Conservation (phyloP, 2,888 invertebrate species). For the Sinohyriopsis cumingii region DNA sequence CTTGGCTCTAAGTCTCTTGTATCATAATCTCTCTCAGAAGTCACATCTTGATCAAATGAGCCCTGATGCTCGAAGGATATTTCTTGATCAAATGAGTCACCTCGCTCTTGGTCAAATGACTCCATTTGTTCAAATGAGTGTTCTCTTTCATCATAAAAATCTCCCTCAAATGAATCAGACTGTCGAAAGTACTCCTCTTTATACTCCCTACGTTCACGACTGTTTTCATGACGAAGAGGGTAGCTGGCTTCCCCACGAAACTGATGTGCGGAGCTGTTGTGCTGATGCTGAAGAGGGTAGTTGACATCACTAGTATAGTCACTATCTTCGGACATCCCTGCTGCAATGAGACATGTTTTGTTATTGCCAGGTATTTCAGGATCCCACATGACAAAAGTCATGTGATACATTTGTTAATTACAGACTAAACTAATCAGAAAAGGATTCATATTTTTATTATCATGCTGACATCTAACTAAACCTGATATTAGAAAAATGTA, state of each 20-base stretch:
- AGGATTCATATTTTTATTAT: too few relatives aligned
- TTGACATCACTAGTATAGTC: conserved; percentile 97
- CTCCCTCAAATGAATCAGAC: conserved; percentile 38
- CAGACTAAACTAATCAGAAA: too few relatives aligned
- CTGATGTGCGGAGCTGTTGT: conserved; percentile 93
- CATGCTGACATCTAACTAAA: too few relatives aligned
- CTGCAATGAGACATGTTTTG: conserved; percentile 42
- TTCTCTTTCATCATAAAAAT: conserved; percentile 34
- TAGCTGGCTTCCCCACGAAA: conserved; percentile 66
- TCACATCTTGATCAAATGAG: conserved; percentile 71
- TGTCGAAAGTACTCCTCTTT: conserved; percentile 41
- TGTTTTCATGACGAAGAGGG: conserved; percentile 76
- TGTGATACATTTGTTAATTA: too few relatives aligned
- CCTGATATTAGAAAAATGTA: too few relatives aligned
- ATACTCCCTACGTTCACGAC: conserved; percentile 19
- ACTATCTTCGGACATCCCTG: conserved; percentile 92
- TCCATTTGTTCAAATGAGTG: conserved; percentile 25
- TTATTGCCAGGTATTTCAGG: neutral
- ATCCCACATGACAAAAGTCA: too few relatives aligned
- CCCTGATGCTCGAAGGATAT: conserved; percentile 37
- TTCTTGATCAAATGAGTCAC: conserved; percentile 24
- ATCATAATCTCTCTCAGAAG: conserved; percentile 32
- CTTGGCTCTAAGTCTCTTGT: conserved; percentile 6
- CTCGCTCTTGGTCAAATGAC: conserved; percentile 23
- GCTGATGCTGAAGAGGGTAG: conserved; percentile 83